Conservation (phyloP, 2,797 vertebrate genomes). For the Parauchenoglanis punctatus region DNA sequence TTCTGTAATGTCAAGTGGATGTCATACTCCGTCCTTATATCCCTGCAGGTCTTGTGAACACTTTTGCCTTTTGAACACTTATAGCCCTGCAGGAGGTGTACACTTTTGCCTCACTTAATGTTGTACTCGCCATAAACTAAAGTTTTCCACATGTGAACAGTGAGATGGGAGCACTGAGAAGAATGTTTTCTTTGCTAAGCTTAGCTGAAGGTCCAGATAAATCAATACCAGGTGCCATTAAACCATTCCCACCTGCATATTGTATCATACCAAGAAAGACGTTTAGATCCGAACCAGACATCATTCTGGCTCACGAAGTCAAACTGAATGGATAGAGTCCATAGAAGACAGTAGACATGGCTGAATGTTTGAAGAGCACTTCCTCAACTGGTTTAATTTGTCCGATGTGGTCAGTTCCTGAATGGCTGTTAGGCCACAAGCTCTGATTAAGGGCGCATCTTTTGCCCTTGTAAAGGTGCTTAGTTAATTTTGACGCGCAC, state of each 20-base stretch:
- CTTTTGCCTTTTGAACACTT: no score
- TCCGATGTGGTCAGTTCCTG: constrained; percentile 49
- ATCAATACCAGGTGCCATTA: background rate
- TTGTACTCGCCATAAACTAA: background rate
- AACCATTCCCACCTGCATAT: constrained; percentile 15
- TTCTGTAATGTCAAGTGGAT: background rate
- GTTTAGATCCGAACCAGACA: background rate
- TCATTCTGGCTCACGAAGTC: background rate
- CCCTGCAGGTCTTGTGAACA: background rate
- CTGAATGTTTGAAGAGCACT: constrained; percentile 11
- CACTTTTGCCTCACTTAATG: background rate
- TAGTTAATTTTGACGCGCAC: constrained; percentile 12
- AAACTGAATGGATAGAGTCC: background rate
- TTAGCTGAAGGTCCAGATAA: constrained; percentile 9
- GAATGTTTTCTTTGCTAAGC: background rate
- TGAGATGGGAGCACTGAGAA: background rate
- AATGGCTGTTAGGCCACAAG: constrained; percentile 39
- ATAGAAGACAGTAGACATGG: background rate
- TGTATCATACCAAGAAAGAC: background rate
- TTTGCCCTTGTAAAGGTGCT: constrained; percentile 38
- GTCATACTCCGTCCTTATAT: background rate
- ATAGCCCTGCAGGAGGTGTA: background rate
- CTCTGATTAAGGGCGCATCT: constrained; percentile 42
- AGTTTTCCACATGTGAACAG: background rate
- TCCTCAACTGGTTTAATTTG: constrained; percentile 38